A percentile compares a stretch with the other conserved stretches of the same genome.
phyloP scores from a whole-genome alignment of 2,113 vertebrate species.

The Microtus richardsoni region DNA sequence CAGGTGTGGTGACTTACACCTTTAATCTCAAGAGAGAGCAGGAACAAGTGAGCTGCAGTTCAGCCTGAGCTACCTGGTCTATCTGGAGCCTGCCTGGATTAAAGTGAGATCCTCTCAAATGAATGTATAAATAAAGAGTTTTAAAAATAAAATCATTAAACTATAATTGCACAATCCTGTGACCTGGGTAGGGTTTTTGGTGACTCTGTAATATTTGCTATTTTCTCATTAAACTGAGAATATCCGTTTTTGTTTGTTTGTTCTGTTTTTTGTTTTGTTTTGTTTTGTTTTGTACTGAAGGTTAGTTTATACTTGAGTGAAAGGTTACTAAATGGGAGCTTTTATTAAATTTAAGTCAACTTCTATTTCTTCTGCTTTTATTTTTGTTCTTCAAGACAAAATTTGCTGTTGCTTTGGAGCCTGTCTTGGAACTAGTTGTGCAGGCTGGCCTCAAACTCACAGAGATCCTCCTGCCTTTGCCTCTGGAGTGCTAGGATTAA shows the following conservation, averaged over 20 bases:
- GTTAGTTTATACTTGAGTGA: constrained; percentile 45
- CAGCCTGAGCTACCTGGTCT: background rate
- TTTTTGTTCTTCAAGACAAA: no score
- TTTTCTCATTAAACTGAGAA: constrained; percentile 35
- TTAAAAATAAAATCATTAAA: background rate
- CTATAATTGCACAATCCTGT: background rate
- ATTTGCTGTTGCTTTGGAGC: no score
- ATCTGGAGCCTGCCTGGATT: background rate
- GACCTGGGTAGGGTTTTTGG: background rate
- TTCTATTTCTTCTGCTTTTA: background rate
- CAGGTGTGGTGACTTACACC: background rate
- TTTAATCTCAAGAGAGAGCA: background rate
- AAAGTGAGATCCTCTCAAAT: background rate
- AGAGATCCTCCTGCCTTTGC: no score
- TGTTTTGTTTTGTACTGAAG: background rate
- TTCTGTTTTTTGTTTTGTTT: background rate
- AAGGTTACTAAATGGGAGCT: constrained; percentile 2
- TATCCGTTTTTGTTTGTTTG: background rate
- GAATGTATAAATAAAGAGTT: background rate
- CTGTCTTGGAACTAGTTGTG: no score
- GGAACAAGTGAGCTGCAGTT: background rate
- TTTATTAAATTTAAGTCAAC: constrained; percentile 51
- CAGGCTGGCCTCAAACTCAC: no score
- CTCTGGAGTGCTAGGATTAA: no score
- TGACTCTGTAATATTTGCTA: background rate